Conservation (phyloP, 1,140 invertebrate genomes). For the Penaeus chinensis region DNA sequence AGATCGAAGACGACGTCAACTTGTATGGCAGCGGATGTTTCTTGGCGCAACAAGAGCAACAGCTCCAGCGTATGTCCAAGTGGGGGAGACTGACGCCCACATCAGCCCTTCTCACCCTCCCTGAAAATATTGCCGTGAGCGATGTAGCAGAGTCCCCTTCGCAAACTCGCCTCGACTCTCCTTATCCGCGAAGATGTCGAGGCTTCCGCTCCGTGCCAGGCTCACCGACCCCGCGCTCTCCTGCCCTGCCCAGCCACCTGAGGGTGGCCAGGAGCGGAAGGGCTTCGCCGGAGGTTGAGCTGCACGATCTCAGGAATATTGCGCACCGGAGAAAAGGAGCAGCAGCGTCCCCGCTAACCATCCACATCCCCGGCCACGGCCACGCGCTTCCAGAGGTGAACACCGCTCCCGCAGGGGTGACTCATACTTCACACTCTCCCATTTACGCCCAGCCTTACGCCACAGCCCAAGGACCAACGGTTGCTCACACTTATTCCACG, state of each 20-base stretch:
- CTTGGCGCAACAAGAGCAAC: conserved; percentile 17
- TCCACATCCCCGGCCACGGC: conserved; percentile 5
- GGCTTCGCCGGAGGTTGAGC: too few species aligned
- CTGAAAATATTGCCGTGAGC: conserved; percentile 25
- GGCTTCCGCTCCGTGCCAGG: conserved; percentile 41
- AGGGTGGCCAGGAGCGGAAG: too few species aligned
- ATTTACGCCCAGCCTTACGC: conserved; percentile 49
- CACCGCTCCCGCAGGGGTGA: neutral
- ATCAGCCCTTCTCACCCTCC: conserved; percentile 42
- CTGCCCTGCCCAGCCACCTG: neutral
- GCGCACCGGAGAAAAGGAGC: conserved; percentile 32
- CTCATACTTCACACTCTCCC: neutral
- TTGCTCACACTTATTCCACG: conserved; percentile 27
- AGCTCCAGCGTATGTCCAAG: neutral
- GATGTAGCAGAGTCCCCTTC: neutral
- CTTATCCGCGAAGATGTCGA: conserved; percentile 42
- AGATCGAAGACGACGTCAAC: neutral
- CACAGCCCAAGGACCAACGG: neutral
- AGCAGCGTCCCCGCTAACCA: conserved; percentile 8
- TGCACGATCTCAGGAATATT: conserved; percentile 18
- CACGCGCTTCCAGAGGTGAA: neutral
- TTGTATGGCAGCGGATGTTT: neutral
- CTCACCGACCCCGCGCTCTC: conserved; percentile 4
- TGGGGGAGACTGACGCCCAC: neutral
- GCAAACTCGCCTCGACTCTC: conserved; percentile 35